phyloP scores from a whole-genome alignment of 2,113 vertebrate genomes.

The Chrysochloris asiatica region DNA sequence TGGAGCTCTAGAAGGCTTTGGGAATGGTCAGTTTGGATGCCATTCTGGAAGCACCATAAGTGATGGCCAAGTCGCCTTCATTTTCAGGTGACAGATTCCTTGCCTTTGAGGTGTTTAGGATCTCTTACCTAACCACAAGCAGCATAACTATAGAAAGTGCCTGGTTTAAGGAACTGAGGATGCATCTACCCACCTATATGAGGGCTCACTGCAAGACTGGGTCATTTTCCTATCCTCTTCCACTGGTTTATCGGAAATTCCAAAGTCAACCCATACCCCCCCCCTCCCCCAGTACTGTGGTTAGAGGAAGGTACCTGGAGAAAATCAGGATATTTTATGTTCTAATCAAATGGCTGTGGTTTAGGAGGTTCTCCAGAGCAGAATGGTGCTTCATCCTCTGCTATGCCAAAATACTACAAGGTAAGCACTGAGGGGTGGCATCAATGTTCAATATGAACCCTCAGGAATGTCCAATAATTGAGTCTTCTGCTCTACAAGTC shows the following conservation, averaged over 20 bases:
- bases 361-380: not conserved
- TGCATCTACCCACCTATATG: too few species aligned
- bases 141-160: not conserved
- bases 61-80: too few species aligned
- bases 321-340: not conserved
- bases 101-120: not conserved
- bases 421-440: not conserved
- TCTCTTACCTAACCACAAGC: not conserved
- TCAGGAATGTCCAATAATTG: not conserved
- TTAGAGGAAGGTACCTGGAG: not conserved
- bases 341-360: not conserved
- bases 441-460: not conserved
- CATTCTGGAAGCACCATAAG: too few species aligned
- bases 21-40: too few species aligned
- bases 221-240: not conserved
- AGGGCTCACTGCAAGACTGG: too few species aligned
- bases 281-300: too few species aligned
- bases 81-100: not conserved
- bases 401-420: not conserved
- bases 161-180: not conserved
- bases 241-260: not conserved
- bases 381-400: not conserved
- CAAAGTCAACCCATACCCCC: too few species aligned
- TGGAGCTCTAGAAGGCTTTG: too few species aligned
- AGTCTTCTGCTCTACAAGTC: not conserved